These are phyloP conservation scores for Puffinus mauretanicus DNA, from an alignment of 2,113 vertebrate species.

Conservation along the genomic window DNA sequence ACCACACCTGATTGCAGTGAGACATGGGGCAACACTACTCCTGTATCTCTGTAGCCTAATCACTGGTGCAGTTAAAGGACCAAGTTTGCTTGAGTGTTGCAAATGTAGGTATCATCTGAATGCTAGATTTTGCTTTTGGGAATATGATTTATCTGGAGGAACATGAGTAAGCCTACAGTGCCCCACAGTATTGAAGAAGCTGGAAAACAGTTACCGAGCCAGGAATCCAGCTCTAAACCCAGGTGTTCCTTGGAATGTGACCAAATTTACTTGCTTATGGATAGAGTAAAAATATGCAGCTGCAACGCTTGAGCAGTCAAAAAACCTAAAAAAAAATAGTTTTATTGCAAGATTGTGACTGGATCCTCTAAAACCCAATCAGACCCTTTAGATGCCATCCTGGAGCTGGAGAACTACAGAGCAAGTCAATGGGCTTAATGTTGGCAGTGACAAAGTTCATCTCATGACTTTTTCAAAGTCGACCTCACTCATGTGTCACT, in stretches of 20 bases:
- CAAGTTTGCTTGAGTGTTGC: not conserved
- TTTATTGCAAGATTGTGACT: not conserved
- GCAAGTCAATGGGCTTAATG: fast-evolving
- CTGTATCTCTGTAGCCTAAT: not conserved
- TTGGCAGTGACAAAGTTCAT: not conserved
- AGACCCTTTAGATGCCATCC: not conserved
- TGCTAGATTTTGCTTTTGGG: not conserved
- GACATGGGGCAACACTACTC: not conserved
- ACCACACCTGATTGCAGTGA: not conserved
- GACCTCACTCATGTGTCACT: not conserved
- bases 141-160: not conserved
- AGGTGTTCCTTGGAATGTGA: not conserved
- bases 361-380: not conserved
- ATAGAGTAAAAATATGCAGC: not conserved
- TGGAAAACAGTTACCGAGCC: not conserved
- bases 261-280: not conserved
- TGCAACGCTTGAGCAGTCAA: not conserved
- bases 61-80: not conserved
- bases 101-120: not conserved
- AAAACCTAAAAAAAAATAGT: not conserved
- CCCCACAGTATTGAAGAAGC: not conserved
- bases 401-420: not conserved
- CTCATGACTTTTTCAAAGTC: not conserved
- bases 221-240: not conserved
- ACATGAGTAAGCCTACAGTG: not conserved